Percentiles rank a stretch among this genome's conserved stretches.
phyloP scores from a whole-genome alignment of 2,797 vertebrate genomes.

The Chiloscyllium punctatum region DNA sequence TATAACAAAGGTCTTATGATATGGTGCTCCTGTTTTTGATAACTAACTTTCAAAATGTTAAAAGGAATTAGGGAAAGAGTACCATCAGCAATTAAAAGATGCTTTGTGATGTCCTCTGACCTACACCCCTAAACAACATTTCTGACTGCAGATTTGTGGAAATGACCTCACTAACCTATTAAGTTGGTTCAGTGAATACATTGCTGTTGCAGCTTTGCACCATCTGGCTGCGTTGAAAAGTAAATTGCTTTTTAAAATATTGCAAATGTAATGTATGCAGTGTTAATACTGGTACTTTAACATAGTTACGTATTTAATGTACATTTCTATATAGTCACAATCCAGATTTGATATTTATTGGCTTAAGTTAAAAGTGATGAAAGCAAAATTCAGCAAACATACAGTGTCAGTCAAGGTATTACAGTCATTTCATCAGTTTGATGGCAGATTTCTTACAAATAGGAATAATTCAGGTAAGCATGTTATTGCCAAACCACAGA shows the following conservation, averaged over 20 bases:
- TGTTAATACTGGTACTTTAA: not conserved
- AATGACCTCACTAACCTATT: not conserved
- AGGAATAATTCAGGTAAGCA: not conserved
- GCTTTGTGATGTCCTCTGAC: not conserved
- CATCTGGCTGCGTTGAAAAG: not conserved
- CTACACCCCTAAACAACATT: not conserved
- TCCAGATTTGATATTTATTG: not conserved
- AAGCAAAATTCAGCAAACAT: not conserved
- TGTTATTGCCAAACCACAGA: not conserved
- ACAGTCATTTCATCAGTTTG: not conserved
- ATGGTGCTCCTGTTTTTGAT: not conserved
- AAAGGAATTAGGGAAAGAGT: not conserved
- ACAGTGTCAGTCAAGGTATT: not conserved
- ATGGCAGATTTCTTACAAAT: not conserved
- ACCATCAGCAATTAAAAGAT: not conserved
- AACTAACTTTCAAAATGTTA: not conserved
- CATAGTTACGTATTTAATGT: not conserved
- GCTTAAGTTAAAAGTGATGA: not conserved
- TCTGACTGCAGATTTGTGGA: not conserved
- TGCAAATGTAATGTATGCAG: not conserved
- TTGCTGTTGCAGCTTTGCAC: not conserved
- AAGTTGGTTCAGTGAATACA: not conserved
- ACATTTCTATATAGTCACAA: not conserved
- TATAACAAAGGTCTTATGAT: not conserved
- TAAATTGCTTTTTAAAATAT: not conserved